Conservation (phyloP, 2,888 invertebrate species). For the Dynastes hyllus region DNA sequence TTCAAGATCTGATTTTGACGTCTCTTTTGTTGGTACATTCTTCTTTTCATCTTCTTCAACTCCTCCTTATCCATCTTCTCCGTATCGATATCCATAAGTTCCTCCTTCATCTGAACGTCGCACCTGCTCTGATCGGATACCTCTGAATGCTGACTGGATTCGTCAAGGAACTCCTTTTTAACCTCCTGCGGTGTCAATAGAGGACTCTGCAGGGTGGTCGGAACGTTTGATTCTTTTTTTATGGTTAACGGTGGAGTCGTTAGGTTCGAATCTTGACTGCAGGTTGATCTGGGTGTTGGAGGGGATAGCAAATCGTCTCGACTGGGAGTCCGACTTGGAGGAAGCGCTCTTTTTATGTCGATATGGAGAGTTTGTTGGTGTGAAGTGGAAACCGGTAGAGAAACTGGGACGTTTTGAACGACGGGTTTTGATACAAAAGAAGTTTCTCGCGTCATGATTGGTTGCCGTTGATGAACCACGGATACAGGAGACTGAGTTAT, state of each 20-base stretch:
- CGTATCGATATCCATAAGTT: conserved; percentile 70
- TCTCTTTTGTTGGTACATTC: conserved; percentile 84
- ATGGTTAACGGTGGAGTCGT: conserved; percentile 70
- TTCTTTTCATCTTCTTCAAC: conserved; percentile 70
- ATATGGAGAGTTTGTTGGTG: conserved; percentile 68
- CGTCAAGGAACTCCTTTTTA: conserved; percentile 82
- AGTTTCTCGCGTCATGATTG: conserved; percentile 74
- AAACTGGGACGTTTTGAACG: conserved; percentile 56
- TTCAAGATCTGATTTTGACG: conserved; percentile 81
- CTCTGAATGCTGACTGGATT: conserved; percentile 79
- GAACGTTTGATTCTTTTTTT: conserved; percentile 73
- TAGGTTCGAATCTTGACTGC: conserved; percentile 69
- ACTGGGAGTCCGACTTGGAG: conserved; percentile 70
- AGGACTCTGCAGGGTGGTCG: conserved; percentile 72
- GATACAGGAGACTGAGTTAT: conserved; percentile 51
- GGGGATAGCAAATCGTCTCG: conserved; percentile 70
- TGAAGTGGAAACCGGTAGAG: conserved; percentile 50
- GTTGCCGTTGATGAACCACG: conserved; percentile 62
- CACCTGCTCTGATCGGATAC: conserved; percentile 77
- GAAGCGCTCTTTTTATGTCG: conserved; percentile 71
- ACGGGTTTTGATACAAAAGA: conserved; percentile 75
- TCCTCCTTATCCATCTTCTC: conserved; percentile 70
- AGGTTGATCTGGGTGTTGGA: conserved; percentile 67
- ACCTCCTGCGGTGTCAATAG: conserved; percentile 77
- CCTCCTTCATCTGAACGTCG: conserved; percentile 76